phyloP scores from a whole-genome alignment of 2,888 invertebrate species.

The Hemaris fuciformis region DNA sequence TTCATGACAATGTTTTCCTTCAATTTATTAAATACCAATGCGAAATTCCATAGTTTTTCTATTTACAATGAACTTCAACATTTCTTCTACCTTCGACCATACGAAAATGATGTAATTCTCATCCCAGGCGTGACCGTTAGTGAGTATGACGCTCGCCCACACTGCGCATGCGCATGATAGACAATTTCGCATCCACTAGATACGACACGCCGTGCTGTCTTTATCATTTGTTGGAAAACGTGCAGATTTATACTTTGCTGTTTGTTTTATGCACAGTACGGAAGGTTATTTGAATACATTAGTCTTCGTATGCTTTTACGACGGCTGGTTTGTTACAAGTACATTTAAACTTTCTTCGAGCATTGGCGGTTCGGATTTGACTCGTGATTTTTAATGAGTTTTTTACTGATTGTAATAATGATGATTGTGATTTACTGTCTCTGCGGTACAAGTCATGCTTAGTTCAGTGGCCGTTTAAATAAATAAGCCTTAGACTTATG shows the following conservation, averaged over 20 bases:
- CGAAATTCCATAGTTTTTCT: too few species aligned
- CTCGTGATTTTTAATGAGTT: too few species aligned
- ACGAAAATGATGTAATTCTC: constrained; percentile 13
- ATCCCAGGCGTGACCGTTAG: constrained; percentile 36
- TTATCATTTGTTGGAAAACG: constrained; percentile 7
- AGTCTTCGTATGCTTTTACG: not conserved
- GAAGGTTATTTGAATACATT: not conserved
- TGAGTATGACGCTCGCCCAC: constrained; percentile 37
- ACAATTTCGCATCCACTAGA: constrained; percentile 5
- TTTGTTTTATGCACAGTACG: constrained; percentile 1
- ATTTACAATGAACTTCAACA: not conserved
- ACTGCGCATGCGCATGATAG: constrained; percentile 35
- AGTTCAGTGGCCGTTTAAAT: too few species aligned
- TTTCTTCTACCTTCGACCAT: constrained; percentile 18
- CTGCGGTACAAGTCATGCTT: too few species aligned
- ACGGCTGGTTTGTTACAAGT: not conserved
- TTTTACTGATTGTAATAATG: too few species aligned
- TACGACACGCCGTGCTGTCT: constrained; percentile 3
- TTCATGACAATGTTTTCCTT: too few species aligned
- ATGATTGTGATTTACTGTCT: too few species aligned
- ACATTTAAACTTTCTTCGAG: not conserved
- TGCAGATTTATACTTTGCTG: constrained; percentile 1
- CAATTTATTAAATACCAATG: too few species aligned
- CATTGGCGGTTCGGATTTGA: not conserved
- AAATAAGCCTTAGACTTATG: too few species aligned